Evolutionary conservation across 2,797 vertebrate genomes (phyloP).

Genomic region (Rhabdomys pumilio): DNA sequence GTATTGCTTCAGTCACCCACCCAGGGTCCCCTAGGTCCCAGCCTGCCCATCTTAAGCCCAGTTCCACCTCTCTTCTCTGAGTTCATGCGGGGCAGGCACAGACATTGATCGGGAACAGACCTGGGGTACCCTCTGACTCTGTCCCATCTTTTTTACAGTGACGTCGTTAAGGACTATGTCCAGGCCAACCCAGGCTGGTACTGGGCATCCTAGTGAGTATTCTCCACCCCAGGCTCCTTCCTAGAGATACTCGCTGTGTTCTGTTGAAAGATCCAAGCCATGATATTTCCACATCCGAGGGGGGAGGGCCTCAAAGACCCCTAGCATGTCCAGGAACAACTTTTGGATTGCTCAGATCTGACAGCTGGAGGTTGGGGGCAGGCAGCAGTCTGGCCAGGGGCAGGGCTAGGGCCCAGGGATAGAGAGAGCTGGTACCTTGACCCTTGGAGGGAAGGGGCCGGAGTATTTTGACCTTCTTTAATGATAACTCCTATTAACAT

Average conservation of each 20-base stretch:
- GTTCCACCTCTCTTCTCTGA: background rate
- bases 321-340: background rate
- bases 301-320: background rate
- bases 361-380: background rate
- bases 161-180: slow-evolving; percentile 94
- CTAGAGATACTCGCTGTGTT: background rate
- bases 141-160: slow-evolving; percentile 88
- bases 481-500: slow-evolving; percentile 69
- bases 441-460: slow-evolving; percentile 2
- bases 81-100: background rate
- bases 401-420: background rate
- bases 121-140: slow-evolving; percentile 17
- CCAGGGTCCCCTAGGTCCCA: background rate
- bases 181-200: slow-evolving; percentile 96
- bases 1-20: background rate
- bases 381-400: background rate
- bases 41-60: background rate
- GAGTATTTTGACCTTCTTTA: slow-evolving; percentile 38
- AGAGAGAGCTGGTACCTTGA: background rate
- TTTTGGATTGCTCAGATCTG: background rate
- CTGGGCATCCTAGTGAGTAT: slow-evolving; percentile 98
- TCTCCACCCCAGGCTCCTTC: background rate
- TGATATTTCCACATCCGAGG: background rate
- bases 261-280: background rate
- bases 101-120: background rate